Conservation (phyloP, 92 coral and sea anemone species). For the Porites evermanni region DNA sequence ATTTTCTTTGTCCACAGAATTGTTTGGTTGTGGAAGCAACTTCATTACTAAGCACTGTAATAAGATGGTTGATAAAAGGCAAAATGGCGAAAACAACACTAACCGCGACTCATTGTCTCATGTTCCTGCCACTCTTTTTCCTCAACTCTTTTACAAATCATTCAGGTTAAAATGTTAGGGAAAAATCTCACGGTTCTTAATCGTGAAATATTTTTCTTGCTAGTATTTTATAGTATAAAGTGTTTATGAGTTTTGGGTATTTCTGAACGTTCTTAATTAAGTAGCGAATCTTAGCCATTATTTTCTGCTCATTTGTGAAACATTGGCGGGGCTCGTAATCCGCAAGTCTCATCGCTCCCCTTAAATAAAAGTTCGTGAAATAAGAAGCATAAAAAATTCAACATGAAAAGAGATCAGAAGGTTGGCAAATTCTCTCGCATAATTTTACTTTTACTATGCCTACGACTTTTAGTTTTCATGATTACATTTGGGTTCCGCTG, state of each 20-base stretch:
- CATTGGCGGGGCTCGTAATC: no score
- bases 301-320: no score
- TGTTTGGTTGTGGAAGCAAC: conserved; percentile 3
- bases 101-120: neutral
- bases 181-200: no score
- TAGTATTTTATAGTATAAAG: no score
- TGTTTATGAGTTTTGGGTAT: no score
- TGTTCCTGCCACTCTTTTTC: neutral
- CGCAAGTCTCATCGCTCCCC: no score
- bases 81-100: neutral
- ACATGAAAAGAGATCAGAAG: neutral
- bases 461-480: neutral
- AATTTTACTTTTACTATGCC: neutral
- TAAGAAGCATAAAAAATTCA: neutral
- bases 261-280: no score
- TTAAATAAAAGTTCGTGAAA: neutral
- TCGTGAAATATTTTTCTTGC: no score
- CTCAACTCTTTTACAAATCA: neutral
- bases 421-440: neutral
- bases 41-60: neutral
- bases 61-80: neutral
- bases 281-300: no score
- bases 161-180: neutral
- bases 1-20: conserved; percentile 6
- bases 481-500: neutral